Evolutionary conservation across 1,140 invertebrate species (phyloP), one percentile per base, ranked within the genome.

Genomic region (Philopotamus ludificatus): DNA sequence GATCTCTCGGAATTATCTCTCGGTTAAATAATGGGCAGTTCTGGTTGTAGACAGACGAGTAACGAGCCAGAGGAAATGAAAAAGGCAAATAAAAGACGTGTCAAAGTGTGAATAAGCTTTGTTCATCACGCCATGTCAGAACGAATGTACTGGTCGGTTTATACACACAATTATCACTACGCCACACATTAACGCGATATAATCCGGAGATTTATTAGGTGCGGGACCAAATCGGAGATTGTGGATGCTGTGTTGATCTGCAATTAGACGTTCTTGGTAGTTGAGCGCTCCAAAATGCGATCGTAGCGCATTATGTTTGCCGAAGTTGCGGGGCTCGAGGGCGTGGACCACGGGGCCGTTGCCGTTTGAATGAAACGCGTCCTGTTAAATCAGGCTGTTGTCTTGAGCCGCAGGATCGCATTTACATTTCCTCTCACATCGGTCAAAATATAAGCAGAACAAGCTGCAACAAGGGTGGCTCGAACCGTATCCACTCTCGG

Each of bases 371-470:
- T 12, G 18, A 47, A 12, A 12, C 2, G 20, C 9, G 42, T 7
- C 41, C 18, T 18, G 41, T 20, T 60, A 60, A 60, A 60, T 60
- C 57, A 60, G 57, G 57, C 41, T 22, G 15, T 39, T 44, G 57
- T 60, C 57, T 58, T 20, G 34, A 21, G 39, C 15, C 28, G 3
- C 22, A 28, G 22, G 16, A 47, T 28, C 57, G 57, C 57, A 60
- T 60, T 60, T 60, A 47, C 57, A 60, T 60, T 60, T 60, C 57
- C 42, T 60, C 57, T 41, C 57, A 60, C 57, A 60, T 60, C 57
- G 57, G 57, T 60, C 57, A 60, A 60, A 60, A 60, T 60, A 60
- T 60, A 60, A 60, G 57, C 57, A 60, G 57, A 60, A 47, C 55
- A 60, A 25, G 20, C 22, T 15, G 57, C 57, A 23, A 60, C 57